Evolutionary conservation across 1,140 invertebrate species (phyloP), one percentile per base, ranked within the genome.

Genomic region (Sesamia nonagrioides): DNA sequence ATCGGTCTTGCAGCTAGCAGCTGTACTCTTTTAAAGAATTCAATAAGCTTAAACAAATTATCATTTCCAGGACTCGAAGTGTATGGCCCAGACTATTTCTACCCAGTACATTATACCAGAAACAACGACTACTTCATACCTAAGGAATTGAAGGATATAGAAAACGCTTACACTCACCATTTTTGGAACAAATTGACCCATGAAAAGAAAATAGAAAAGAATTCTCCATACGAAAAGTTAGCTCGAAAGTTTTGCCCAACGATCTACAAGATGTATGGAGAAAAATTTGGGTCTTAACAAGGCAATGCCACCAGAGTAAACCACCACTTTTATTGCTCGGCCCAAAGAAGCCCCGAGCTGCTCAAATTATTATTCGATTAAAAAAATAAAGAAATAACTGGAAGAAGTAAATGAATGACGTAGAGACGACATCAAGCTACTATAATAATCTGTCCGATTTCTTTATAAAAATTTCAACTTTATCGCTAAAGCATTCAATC

Each of bases 111-210:
- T 11, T 97, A 96, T 95, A 91, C 89, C 52, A 85, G 96, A 8
- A 97, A 96, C 96, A 88, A 86, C 2, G 84, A 95, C 48, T 97
- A 97, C 83, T 97, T 97, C 69, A 92, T 96, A n/a, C 80, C 87
- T 0, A 84, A 95, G 8, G 66, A 69, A 21, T 15, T 80, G 3
- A 35, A 80, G 17, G 56, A 63, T 11, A 27, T n/a, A 21, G 21
- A 50, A 9, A 54, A 77, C 15, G 77, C 77, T 7, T 73, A 79
- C 66, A 42, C 77, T 9, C 69, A 73, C 18, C 77, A 79, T 50
- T 52, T 84, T 17, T 84, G 83, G 83, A 84, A 82, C 72, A 72
- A 78, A 58, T 18, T 82, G 1, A 82, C 78, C 3, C 58, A 58
- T 9, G 35, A 73, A 33, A 66, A 33, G 15, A 52, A 17, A 18